These are phyloP conservation scores for Physella acuta DNA, from an alignment of 1,140 invertebrate genomes.

Conservation along the genomic window DNA sequence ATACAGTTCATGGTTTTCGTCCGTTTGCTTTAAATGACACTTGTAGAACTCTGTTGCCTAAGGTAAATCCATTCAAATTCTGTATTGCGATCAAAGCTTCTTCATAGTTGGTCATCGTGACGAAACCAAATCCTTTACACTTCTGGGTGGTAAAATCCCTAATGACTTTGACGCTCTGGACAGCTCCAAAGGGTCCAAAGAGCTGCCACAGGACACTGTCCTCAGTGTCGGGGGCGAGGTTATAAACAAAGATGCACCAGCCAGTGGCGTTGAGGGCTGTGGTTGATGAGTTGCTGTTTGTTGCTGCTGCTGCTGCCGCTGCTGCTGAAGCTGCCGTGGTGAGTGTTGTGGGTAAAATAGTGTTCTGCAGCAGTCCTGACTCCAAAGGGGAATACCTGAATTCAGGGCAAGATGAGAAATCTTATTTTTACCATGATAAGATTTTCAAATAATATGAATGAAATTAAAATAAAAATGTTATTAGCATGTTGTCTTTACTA, in stretches of 20 bases:
- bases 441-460: no score
- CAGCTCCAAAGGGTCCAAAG: slow-evolving; percentile 98
- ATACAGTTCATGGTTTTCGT: slow-evolving; percentile 52
- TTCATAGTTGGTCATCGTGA: slow-evolving; percentile 99
- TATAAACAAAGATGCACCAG: slow-evolving; percentile 99
- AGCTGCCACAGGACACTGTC: slow-evolving; percentile 98
- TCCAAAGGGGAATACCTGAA: slow-evolving; percentile 58
- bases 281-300: slow-evolving; percentile 38
- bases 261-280: slow-evolving; percentile 55
- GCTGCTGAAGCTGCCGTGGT: slow-evolving; percentile 44
- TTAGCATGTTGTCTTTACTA: no score
- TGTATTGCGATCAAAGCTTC: slow-evolving; percentile 96
- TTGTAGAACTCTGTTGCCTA: slow-evolving; percentile 95
- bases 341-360: slow-evolving; percentile 43
- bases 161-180: slow-evolving; percentile 94
- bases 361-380: slow-evolving; percentile 35
- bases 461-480: no score
- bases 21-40: slow-evolving; percentile 81
- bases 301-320: slow-evolving; percentile 40
- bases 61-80: slow-evolving; percentile 94
- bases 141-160: slow-evolving; percentile 97
- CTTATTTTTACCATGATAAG: not conserved
- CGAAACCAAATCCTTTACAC: slow-evolving; percentile 99
- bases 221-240: slow-evolving; percentile 95
- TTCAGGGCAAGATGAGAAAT: slow-evolving; percentile 12